Evolutionary conservation across 2,797 vertebrate genomes (phyloP).

Genomic region (Girardinus metallicus): DNA sequence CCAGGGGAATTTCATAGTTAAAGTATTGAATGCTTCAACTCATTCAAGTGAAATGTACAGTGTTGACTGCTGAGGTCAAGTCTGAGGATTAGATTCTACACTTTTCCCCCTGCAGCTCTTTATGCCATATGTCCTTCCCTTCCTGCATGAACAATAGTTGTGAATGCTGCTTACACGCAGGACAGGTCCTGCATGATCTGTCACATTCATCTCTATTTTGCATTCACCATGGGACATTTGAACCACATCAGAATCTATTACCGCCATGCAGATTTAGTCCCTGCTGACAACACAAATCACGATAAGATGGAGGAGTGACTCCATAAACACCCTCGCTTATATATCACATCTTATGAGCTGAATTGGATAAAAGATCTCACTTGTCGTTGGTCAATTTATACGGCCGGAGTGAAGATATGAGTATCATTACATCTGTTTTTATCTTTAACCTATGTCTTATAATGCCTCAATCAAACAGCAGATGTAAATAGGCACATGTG

Average conservation of each 20-base stretch:
- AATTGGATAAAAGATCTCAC: slow-evolving; percentile 62
- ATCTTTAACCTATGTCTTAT: slow-evolving; percentile 67
- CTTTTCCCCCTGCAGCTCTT: slow-evolving; percentile 26
- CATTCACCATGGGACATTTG: slow-evolving; percentile 77
- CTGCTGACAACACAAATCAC: slow-evolving; percentile 79
- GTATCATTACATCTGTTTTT: slow-evolving; percentile 69
- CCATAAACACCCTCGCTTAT: slow-evolving; percentile 77
- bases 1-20: slow-evolving; percentile 22
- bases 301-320: slow-evolving; percentile 78
- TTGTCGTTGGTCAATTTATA: slow-evolving; percentile 63
- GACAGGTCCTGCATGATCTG: slow-evolving; percentile 61
- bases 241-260: slow-evolving; percentile 80
- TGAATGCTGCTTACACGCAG: slow-evolving; percentile 64
- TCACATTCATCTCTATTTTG: slow-evolving; percentile 81
- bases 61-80: slow-evolving; percentile 46
- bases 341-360: slow-evolving; percentile 67
- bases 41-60: slow-evolving; percentile 38
- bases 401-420: slow-evolving; percentile 62
- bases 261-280: slow-evolving; percentile 77
- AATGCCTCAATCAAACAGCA: slow-evolving; percentile 63
- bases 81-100: slow-evolving; percentile 42
- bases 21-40: slow-evolving; percentile 28
- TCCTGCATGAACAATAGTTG: slow-evolving; percentile 55
- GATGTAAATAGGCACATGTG: slow-evolving; percentile 55
- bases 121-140: slow-evolving; percentile 27